Percentiles rank a stretch among this genome's conserved stretches.
Evolutionary conservation across 1,140 invertebrate genomes (phyloP).

Genomic region (Drosophila ironensis): DNA sequence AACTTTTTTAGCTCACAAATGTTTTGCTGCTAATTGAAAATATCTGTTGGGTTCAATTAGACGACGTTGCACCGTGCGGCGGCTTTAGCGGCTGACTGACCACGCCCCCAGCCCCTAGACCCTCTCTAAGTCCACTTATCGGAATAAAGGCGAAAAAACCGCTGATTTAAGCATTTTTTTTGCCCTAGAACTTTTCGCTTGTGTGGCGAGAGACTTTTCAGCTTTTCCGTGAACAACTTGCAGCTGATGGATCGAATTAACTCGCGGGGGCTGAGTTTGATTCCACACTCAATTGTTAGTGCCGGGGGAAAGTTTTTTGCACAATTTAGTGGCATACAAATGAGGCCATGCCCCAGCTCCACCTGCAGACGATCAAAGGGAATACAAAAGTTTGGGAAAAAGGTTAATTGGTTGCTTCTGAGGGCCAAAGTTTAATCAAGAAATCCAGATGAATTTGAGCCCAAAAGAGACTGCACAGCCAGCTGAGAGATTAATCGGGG

Average conservation of each 20-base stretch:
- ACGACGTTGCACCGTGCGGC: conserved; percentile 53
- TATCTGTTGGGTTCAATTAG: conserved; percentile 82
- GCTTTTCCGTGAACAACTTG: conserved; percentile 45
- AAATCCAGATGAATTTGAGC: background rate
- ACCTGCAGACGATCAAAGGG: conserved; percentile 40
- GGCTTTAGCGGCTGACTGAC: conserved; percentile 50
- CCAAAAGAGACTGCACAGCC: too few relatives aligned
- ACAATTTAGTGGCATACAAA: conserved; percentile 66
- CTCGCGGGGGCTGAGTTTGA: conserved; percentile 1
- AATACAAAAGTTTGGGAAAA: conserved; percentile 1
- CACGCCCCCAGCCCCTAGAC: background rate
- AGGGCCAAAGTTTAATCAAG: background rate
- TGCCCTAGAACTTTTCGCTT: conserved; percentile 32
- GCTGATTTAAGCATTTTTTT: conserved; percentile 63
- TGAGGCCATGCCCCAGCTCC: conserved; percentile 29
- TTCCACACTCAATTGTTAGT: conserved; percentile 54
- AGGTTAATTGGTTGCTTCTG: conserved; percentile 18
- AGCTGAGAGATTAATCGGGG: conserved; percentile 23
- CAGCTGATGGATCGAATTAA: conserved; percentile 27
- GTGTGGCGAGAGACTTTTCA: conserved; percentile 55
- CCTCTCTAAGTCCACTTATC: background rate
- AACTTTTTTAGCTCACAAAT: conserved; percentile 79
- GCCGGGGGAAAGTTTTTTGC: conserved; percentile 47
- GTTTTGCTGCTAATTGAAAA: conserved; percentile 82
- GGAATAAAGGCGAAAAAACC: conserved; percentile 28